Evolutionary conservation across 1,140 invertebrate genomes (phyloP), one percentile per base, ranked within the genome.

Genomic region (Orchesella cincta): DNA sequence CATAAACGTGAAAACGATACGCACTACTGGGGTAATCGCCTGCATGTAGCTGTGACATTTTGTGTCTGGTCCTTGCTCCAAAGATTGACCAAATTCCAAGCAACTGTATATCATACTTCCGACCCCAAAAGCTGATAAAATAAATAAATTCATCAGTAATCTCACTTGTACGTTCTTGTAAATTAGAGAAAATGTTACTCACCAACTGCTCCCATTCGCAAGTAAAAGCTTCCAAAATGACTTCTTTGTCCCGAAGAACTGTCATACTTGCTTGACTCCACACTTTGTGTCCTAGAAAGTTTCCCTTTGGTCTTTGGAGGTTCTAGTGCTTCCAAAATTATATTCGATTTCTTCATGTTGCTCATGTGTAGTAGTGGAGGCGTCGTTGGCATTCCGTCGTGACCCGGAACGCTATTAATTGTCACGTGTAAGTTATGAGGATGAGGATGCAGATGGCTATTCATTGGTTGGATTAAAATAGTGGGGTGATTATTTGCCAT

Each of bases 171-270:
- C 12, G 26, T 14, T 28, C 16, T 16, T 20, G 28, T 16, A 28
- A 12, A 20, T 16, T 16, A 20, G 12, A 18, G 12, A 26, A 16
- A 67, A 16, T 12, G 62, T 16, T 28, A 67, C 26, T 94, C 93
- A 91, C 76, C n/a, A n/a, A 97, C 94, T 57, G 94, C 94, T 2
- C 95, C 95, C 91, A 97, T 94, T 81, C 94, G 88, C 14, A 97
- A 87, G 85, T 97, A 97, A 86, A 97, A 97, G 83, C 93, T 95
- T 12, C 94, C 95, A 81, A 95, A 95, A 85, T 94, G 86, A 39
- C 78, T 85, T 83, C 74, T n/a, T 28, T 28, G 71, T 77, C 73
- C 75, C 75, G 28, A 71, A 64, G 82, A 83, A 78, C 86, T 35
- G 86, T 85, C 36, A 74, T 86, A 85, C 54, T 84, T 83, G 75